phyloP scores from a whole-genome alignment of 53 echinoderm and acorn worm genomes.

The Astropecten irregularis region DNA sequence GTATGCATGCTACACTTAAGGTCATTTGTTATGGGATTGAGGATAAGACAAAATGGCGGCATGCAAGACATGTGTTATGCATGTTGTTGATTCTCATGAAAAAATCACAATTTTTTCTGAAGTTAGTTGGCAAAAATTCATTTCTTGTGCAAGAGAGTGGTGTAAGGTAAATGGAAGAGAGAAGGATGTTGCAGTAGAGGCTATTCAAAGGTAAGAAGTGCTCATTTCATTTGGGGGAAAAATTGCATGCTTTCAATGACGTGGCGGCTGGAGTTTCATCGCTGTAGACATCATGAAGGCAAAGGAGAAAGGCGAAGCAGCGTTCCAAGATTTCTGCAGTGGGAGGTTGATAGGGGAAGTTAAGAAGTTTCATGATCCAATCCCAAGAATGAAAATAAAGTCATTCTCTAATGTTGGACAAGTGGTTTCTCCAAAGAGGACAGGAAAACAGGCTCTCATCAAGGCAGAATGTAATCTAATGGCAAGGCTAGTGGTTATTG shows the following conservation, averaged over 20 bases:
- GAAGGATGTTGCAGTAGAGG: constrained; percentile 10
- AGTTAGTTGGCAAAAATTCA: constrained; percentile 2
- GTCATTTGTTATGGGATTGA: not conserved
- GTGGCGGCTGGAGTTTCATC: too few relatives aligned
- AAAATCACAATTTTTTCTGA: constrained; percentile 2
- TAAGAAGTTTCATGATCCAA: not conserved
- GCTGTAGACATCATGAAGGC: not conserved
- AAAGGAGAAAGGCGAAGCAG: not conserved
- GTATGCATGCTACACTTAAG: too few relatives aligned
- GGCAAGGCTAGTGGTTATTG: constrained; percentile 32
- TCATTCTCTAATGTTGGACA: not conserved
- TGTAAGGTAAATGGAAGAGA: not conserved
- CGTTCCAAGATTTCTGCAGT: not conserved
- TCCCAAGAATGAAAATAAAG: not conserved
- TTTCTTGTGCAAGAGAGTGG: constrained; percentile 7
- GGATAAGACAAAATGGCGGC: too few relatives aligned
- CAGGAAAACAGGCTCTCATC: not conserved
- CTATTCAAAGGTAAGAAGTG: too few relatives aligned
- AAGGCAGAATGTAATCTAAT: not conserved
- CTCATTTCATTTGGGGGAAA: too few relatives aligned
- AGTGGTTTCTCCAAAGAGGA: not conserved
- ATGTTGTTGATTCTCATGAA: not conserved
- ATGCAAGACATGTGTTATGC: too few relatives aligned
- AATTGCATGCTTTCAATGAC: too few relatives aligned
- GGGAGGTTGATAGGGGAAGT: not conserved